Conservation (phyloP, 2,888 invertebrate genomes). For the Phorcus lineatus region DNA sequence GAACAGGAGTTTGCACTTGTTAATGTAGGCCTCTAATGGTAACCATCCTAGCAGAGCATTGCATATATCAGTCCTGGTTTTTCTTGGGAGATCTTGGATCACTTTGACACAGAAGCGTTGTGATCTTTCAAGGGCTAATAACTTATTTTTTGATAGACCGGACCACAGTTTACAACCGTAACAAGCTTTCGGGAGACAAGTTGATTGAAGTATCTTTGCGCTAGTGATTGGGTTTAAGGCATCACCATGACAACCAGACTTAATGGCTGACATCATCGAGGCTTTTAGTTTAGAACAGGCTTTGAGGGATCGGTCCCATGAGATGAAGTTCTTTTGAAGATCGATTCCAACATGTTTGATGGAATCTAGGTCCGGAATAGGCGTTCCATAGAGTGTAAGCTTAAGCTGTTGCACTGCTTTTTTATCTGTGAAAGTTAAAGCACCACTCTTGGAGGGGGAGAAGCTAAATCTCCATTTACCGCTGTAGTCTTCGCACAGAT, state of each 20-base stretch:
- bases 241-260: too few species aligned
- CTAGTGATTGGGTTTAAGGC: too few species aligned
- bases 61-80: neutral
- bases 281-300: neutral
- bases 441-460: too few species aligned
- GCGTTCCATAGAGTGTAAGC: neutral
- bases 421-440: too few species aligned
- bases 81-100: neutral
- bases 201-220: neutral
- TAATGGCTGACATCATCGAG: too few species aligned
- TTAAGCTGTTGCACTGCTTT: too few species aligned
- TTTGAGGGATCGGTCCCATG: neutral
- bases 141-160: neutral
- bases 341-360: slow-evolving; percentile 6
- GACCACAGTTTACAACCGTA: neutral
- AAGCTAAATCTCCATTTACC: too few species aligned
- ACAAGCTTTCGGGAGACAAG: neutral
- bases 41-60: neutral
- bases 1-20: neutral
- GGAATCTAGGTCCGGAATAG: neutral
- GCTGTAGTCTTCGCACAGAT: too few species aligned
- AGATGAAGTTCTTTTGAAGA: neutral
- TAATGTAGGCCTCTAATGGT: neutral
- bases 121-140: neutral
- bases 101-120: neutral